These are phyloP conservation scores for Heliconius hortense DNA, from an alignment of 2,888 invertebrate genomes.

Conservation along the genomic window DNA sequence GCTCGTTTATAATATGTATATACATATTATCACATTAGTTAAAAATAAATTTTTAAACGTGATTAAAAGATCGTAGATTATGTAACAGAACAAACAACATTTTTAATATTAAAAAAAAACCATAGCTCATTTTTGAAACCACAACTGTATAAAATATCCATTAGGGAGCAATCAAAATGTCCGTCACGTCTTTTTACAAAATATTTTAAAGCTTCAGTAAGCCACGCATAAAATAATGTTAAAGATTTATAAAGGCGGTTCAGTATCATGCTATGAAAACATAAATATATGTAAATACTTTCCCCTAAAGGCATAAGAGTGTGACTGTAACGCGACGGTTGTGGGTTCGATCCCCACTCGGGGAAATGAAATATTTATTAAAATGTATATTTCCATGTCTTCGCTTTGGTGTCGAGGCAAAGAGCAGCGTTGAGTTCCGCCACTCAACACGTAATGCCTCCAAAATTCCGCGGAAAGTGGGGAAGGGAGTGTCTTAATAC, in stretches of 20 bases:
- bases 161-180: constrained; percentile 48
- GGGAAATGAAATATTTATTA: too few species aligned
- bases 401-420: too few species aligned
- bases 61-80: constrained; percentile 37
- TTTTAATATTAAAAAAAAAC: constrained; percentile 40
- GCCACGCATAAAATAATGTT: constrained; percentile 32
- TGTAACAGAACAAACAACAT: constrained; percentile 32
- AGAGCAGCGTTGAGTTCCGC: too few species aligned
- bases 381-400: too few species aligned
- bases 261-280: background rate
- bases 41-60: constrained; percentile 25
- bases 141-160: constrained; percentile 44
- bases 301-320: too few species aligned
- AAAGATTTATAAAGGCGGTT: constrained; percentile 30
- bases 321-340: too few species aligned
- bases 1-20: too few species aligned
- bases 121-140: constrained; percentile 39
- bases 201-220: constrained; percentile 40
- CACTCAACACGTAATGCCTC: too few species aligned
- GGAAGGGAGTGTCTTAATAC: too few species aligned
- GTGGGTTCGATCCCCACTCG: too few species aligned
- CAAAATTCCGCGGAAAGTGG: too few species aligned
- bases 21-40: constrained; percentile 11
- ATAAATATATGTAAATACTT: background rate
- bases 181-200: constrained; percentile 51